Evolutionary conservation across 2,797 vertebrate genomes (phyloP).

Genomic region (Mormyrus hasselquistii): DNA sequence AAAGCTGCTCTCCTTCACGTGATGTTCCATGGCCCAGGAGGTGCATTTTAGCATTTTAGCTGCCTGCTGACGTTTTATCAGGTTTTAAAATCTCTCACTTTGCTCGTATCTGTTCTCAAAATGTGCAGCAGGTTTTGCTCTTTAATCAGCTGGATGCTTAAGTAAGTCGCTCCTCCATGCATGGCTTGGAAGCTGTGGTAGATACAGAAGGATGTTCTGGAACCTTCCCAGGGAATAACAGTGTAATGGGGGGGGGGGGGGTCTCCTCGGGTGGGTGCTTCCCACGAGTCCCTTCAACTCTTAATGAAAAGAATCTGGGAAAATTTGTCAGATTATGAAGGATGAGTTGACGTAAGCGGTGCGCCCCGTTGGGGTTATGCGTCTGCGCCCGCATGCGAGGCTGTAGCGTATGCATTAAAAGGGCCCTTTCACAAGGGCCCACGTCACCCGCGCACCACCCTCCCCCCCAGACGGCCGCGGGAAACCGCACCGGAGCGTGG

Average conservation of each 20-base stretch:
- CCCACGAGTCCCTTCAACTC: slow-evolving; percentile 34
- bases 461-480: slow-evolving; percentile 15
- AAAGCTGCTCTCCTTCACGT: neutral
- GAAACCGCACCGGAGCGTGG: slow-evolving; percentile 48
- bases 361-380: slow-evolving; percentile 47
- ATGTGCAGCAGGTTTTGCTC: neutral
- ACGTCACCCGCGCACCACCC: slow-evolving; percentile 14
- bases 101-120: neutral
- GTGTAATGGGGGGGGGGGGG: neutral
- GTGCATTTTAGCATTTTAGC: neutral
- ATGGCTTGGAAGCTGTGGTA: neutral
- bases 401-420: neutral
- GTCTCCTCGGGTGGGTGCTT: slow-evolving; percentile 18
- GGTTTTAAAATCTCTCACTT: neutral
- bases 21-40: neutral
- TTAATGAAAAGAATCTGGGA: slow-evolving; percentile 50
- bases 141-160: neutral
- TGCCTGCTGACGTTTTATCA: neutral
- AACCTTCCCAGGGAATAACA: neutral
- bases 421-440: slow-evolving; percentile 8
- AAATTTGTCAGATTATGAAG: slow-evolving; percentile 56
- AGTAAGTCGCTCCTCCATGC: neutral
- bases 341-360: slow-evolving; percentile 50
- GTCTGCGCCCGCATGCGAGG: neutral
- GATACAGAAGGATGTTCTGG: slow-evolving; percentile 7